Evolutionary conservation across 2,113 vertebrate species (phyloP), one percentile per base, ranked within the genome.

Genomic region (Nothoprocta perdicaria): DNA sequence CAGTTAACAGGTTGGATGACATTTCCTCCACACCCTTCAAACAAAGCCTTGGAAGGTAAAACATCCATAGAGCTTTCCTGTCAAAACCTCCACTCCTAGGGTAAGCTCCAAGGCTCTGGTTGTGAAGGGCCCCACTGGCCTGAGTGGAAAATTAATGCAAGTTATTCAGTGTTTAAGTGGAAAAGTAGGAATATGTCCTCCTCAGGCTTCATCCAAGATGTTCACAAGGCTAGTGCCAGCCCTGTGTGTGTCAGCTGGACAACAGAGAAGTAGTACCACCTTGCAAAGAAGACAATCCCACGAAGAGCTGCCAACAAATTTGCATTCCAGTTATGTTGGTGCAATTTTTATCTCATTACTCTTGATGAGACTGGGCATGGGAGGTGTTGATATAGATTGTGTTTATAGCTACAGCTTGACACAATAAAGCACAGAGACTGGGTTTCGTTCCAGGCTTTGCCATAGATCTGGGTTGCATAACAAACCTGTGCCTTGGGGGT

Each of bases 11-110:
- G 87, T 93, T 91, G 81, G 80, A 43, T 76, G 74, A 68, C 74
- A 68, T 95, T 94, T 94, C 62, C 53, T 95, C 95, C 94, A 94
- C 89, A 84, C 88, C 90, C 93, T 93, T 89, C 72, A 53, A 96
- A 92, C 90, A 90, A 80, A 95, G 66, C 45, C 35, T 80, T 57
- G 77, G 80, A 41, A 41, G 66, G 76, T 88, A 84, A 87, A 95
- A 94, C 55, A 77, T 60, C 58, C 73, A 92, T 52, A 95, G 72
- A 90, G 53, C 48, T 84, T 93, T 90, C 75, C 60, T 92, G 67
- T 88, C 67, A 91, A 90, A 91, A 96, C n/a, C 55, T 74, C 78
- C 52, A 57, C 27, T 83, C 90, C 72, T 33, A 35, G 65, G 16
- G 24, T 67, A 18, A 88, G 8, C 65, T 74, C 72, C 67, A 19